A percentile compares a stretch with the other conserved stretches of the same genome.
Evolutionary conservation across 2,113 vertebrate genomes (phyloP).

Genomic region (Numenius arquata): DNA sequence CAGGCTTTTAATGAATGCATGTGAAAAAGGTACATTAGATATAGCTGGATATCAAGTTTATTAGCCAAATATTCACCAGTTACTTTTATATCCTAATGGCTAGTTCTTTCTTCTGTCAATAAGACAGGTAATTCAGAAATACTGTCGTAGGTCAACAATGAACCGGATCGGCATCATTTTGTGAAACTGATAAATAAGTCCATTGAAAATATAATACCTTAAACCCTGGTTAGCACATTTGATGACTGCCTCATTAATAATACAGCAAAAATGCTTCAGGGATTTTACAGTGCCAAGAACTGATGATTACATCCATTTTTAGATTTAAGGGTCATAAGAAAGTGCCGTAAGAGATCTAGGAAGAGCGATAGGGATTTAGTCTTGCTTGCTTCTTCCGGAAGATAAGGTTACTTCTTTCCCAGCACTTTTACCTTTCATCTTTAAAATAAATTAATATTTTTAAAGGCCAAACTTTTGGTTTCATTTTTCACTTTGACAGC

Average conservation of each 20-base stretch:
- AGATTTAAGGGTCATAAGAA: slow-evolving; percentile 15
- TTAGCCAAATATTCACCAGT: background rate
- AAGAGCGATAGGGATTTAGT: background rate
- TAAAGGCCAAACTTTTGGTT: slow-evolving; percentile 72
- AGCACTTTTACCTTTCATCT: slow-evolving; percentile 45
- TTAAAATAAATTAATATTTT: slow-evolving; percentile 76
- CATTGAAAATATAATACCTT: background rate
- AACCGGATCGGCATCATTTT: background rate
- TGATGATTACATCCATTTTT: background rate
- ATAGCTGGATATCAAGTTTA: background rate
- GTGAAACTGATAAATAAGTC: background rate
- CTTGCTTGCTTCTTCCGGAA: background rate
- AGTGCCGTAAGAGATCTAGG: background rate
- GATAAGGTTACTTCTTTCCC: slow-evolving; percentile 50
- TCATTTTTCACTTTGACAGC: slow-evolving; percentile 79
- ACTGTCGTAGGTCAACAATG: background rate
- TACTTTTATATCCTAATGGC: background rate
- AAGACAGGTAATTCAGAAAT: background rate
- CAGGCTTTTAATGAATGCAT: background rate
- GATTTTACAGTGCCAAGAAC: slow-evolving; percentile 22
- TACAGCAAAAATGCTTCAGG: background rate
- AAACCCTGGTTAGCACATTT: background rate
- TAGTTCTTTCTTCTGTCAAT: background rate
- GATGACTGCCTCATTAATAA: slow-evolving; percentile 12
- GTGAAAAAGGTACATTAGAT: background rate